Evolutionary conservation across 1,140 invertebrate genomes (phyloP).

Genomic region (Solen grandis): DNA sequence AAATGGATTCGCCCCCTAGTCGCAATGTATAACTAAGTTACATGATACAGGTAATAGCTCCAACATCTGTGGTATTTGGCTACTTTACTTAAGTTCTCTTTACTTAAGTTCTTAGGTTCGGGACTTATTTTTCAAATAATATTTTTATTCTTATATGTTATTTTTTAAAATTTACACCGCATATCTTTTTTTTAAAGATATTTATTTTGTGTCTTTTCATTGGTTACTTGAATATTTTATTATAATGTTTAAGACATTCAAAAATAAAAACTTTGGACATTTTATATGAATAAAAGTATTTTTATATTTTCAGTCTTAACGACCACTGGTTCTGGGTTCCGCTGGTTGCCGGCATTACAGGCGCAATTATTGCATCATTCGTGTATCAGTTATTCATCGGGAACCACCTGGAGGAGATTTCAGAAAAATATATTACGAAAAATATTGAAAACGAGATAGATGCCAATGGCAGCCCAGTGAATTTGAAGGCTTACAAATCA

Average conservation of each 20-base stretch:
- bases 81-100: too few relatives aligned
- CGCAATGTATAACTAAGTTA: too few relatives aligned
- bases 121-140: too few relatives aligned
- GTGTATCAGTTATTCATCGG: constrained; percentile 49
- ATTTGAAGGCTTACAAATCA: constrained; percentile 32
- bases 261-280: not conserved
- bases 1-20: too few relatives aligned
- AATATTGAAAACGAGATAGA: not conserved
- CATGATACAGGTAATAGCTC: too few relatives aligned
- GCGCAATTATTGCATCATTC: constrained; percentile 17
- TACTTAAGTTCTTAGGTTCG: too few relatives aligned
- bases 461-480: not conserved
- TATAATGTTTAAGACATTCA: not conserved
- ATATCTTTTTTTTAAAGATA: constrained; percentile 1
- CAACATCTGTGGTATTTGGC: too few relatives aligned
- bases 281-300: not conserved
- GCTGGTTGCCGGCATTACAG: constrained; percentile 16
- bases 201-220: not conserved
- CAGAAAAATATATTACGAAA: not conserved
- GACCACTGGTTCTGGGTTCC: constrained; percentile 38
- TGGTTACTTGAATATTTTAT: not conserved
- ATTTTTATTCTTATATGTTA: too few relatives aligned
- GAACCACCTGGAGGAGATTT: constrained; percentile 30
- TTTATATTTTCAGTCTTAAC: not conserved
- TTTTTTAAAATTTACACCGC: not conserved